Evolutionary conservation across 2,888 invertebrate genomes (phyloP), one percentile per base, ranked within the genome.

Genomic region (Leptinotarsa juncta): DNA sequence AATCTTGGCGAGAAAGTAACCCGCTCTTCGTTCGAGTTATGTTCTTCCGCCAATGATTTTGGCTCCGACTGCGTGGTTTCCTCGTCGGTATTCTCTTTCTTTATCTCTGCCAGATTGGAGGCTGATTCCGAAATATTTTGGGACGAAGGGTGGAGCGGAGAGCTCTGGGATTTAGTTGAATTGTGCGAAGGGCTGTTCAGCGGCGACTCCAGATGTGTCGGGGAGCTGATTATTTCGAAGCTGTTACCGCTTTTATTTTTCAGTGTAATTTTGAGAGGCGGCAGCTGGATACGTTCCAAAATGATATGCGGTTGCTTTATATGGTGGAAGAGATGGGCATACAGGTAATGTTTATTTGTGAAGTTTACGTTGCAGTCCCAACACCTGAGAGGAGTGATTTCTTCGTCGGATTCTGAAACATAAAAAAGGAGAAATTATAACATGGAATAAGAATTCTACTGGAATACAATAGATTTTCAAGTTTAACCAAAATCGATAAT

Each of bases 291-390:
- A 75, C 90, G 81, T 68, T 89, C 87, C 77, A 91, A 80, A 62
- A 89, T 84, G 72, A 92, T 86, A 1, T 85, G 86, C 65, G 91
- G 91, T 81, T 91, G 88, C 10, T 89, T 90, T 65, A 92, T 90
- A 88, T 91, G 91, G 50, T 89, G 88, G 53, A 90, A 87, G 15
- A 91, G 86, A 84, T 92, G 92, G 16, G 87, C 87, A 79, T 91
- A 88, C 75, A 91, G 83, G 18, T 88, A 89, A 60, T 87, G 86
- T 86, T 89, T 89, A 78, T 87, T 84, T 15, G 84, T 84, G 82
- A 89, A 92, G 73, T 89, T 89, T 74, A 89, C 85, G 80, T 89
- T 86, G 82, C 92, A 92, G 51, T 90, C 90, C 79, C 85, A 86
- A 81, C 92, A 92, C 79, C 85, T 87, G 76, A 84, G 71, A 2